These are phyloP conservation scores for Harpalus rufipes DNA, from an alignment of 2,888 invertebrate species.

Conservation along the genomic window DNA sequence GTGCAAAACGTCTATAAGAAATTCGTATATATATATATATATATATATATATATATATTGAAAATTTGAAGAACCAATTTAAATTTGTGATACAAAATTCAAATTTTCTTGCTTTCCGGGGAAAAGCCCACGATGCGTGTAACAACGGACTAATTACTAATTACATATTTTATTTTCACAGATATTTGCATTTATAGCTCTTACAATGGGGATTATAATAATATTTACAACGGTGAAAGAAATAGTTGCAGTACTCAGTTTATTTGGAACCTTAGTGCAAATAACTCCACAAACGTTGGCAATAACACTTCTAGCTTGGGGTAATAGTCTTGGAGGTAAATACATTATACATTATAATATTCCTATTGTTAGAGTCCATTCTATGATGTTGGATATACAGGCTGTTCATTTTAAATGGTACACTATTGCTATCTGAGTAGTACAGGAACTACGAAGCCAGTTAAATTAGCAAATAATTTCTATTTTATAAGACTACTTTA, in stretches of 20 bases:
- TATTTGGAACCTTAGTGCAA: constrained; percentile 11
- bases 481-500: too few relatives aligned
- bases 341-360: not conserved
- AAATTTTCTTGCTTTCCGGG: not conserved
- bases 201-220: constrained; percentile 17
- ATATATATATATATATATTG: too few relatives aligned
- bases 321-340: constrained; percentile 31
- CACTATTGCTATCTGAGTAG: too few relatives aligned
- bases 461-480: too few relatives aligned
- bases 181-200: constrained; percentile 19
- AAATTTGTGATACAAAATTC: too few relatives aligned
- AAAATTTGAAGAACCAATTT: too few relatives aligned
- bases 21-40: too few relatives aligned
- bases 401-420: too few relatives aligned
- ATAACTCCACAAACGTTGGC: constrained; percentile 20
- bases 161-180: not conserved
- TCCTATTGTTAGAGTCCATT: too few relatives aligned
- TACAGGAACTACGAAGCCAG: too few relatives aligned
- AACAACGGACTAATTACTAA: not conserved
- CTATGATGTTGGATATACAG: too few relatives aligned
- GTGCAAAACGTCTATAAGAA: not conserved
- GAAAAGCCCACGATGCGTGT: too few relatives aligned
- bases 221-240: constrained; percentile 18
- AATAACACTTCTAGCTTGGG: constrained; percentile 22
- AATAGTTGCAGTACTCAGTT: constrained; percentile 18